phyloP scores from a whole-genome alignment of 2,888 invertebrate species.

The Cyaniris semiargus region DNA sequence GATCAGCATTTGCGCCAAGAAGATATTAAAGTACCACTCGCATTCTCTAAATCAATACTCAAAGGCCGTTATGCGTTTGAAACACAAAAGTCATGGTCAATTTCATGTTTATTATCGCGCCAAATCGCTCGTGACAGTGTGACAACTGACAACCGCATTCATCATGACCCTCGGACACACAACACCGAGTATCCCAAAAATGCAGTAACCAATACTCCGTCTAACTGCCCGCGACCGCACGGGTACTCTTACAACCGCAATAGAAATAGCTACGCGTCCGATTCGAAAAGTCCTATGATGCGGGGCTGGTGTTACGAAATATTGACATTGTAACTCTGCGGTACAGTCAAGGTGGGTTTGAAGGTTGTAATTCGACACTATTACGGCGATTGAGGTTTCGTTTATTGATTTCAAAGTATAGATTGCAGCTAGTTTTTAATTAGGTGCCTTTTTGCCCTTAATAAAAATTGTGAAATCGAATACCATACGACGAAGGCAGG shows the following conservation, averaged over 20 bases:
- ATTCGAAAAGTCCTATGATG: slow-evolving; percentile 40
- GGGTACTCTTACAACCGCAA: slow-evolving; percentile 54
- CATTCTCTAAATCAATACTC: background rate
- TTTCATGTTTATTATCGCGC: slow-evolving; percentile 22
- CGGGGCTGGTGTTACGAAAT: slow-evolving; percentile 35
- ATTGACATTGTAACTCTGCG: slow-evolving; percentile 36
- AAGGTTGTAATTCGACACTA: slow-evolving; percentile 45
- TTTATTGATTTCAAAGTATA: slow-evolving; percentile 17
- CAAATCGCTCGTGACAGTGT: slow-evolving; percentile 32
- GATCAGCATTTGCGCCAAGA: background rate
- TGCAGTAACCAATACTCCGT: slow-evolving; percentile 57
- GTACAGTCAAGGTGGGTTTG: slow-evolving; percentile 48
- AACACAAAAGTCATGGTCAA: slow-evolving; percentile 27
- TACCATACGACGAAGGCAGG: background rate
- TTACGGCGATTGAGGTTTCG: slow-evolving; percentile 20
- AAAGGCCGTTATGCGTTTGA: background rate
- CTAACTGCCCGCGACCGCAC: slow-evolving; percentile 65
- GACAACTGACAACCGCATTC: slow-evolving; percentile 47
- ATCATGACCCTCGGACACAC: slow-evolving; percentile 47
- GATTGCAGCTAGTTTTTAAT: slow-evolving; percentile 3
- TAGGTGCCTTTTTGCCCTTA: background rate
- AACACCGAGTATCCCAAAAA: slow-evolving; percentile 65
- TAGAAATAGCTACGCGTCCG: slow-evolving; percentile 43
- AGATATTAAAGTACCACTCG: background rate
- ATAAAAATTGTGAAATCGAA: background rate